Evolutionary conservation across 2,113 vertebrate species (phyloP), one percentile per base, ranked within the genome.

Genomic region (Trematocara unimaculatum): DNA sequence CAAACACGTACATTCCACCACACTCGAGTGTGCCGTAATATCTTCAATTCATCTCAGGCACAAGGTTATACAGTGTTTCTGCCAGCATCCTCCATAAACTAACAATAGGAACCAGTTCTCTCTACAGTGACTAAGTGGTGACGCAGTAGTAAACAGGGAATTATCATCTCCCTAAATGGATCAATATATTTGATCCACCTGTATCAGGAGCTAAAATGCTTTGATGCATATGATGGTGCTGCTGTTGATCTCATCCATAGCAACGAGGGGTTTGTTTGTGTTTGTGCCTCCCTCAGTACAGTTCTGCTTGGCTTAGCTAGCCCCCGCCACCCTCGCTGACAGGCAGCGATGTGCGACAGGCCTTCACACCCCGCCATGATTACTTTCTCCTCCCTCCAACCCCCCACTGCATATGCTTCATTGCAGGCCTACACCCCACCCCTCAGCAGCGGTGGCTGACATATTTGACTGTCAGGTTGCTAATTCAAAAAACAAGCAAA

Each of bases 401-500:
- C 58, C 74, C 62, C 15, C 4, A 6, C 33, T 33, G 38, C 54
- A 80, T 38, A 49, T 8, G 17, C 55, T 70, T 78, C 80, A 84
- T 78, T 31, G 55, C 10, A 3, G 62, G 40, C 72, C 80, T 10
- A 58, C 79, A 62, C 33, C 40, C n/a, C 49, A 11, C 29, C 29
- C 47, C 11, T 55, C 67, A 6, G 35, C 40, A 47, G 56, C 83
- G 62, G 83, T 23, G 4, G 55, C 87, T 91, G 93, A 95, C 93
- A 94, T 87, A 95, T 91, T 87, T 85, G 89, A 87, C 91, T 90
- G 93, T 92, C 93, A 93, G 18, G 31, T 80, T 26, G 84, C 89
- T 92, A 91, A 94, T 93, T 92, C 84, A 84, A 91, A 95, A 92
- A 85, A 88, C 87, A 91, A 87, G 86, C 90, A 91, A 91, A 94